Evolutionary conservation across 2,888 invertebrate genomes (phyloP), one percentile per base, ranked within the genome.

Genomic region (Tachina grossa): DNA sequence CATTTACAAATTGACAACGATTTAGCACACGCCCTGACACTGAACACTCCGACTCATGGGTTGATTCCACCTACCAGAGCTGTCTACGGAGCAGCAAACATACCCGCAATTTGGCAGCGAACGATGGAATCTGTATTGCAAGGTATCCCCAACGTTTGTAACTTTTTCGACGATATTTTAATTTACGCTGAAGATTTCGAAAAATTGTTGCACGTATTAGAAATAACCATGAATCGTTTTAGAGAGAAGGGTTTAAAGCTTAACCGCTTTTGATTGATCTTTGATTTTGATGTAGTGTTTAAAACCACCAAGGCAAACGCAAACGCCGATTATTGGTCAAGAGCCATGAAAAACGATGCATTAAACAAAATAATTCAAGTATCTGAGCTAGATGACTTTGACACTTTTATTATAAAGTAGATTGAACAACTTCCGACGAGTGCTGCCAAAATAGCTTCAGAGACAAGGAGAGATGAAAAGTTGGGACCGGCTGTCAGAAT

Each of bases 101-200:
- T 22, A 55, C 74, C 63, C 1, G 65, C 63, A 55, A 68, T 81
- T 43, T 80, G 66, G 74, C 74, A 74, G 19, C 47, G 80, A 41
- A n/a, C 66, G 1, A 74, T 80, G 80, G 80, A 80, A 19, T 43
- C 41, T 9, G 65, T 76, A 0, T 39, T 84, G 14, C 75, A 71
- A 16, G 74, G 53, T 6, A 61, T 22, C 22, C 22, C 22, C 22
- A 22, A 22, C 22, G 22, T 22, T 22, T 22, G 22, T 22, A 22
- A 22, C 22, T 22, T 22, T 22, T 22, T 22, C 19, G 66, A 77
- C 22, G 61, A 61, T 39, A 63, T 78, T 61, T 69, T 75, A 14
- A 76, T 76, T 22, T 66, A 66, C 13, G 65, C 53, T 10, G 53
- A 47, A 22, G 9, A 59, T 47, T 72, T 72, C 31, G 39, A 59